phyloP scores from a whole-genome alignment of 2,888 invertebrate genomes.

The Malthinus flaveolus region DNA sequence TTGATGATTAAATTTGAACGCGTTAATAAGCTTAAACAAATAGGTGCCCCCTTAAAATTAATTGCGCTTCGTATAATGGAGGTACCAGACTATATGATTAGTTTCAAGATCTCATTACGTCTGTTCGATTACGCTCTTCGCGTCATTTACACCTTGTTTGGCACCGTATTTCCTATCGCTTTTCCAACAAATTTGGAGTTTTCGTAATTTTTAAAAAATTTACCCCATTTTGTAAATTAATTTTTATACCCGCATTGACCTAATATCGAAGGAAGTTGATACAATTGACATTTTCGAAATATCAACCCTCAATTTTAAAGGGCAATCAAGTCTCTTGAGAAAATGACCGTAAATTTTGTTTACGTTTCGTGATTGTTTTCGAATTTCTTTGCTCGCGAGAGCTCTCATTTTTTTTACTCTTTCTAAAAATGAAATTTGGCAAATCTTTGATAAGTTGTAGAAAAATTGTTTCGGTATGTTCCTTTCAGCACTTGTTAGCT shows the following conservation, averaged over 20 bases:
- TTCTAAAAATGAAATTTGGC: too few species aligned
- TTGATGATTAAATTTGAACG: not conserved
- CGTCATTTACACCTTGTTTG: conserved; percentile 22
- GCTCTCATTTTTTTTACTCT: too few species aligned
- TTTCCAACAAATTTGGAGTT: not conserved
- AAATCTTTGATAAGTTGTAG: too few species aligned
- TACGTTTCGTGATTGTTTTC: too few species aligned
- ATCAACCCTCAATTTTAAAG: conserved; percentile 12
- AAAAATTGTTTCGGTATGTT: too few species aligned
- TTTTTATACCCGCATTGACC: too few species aligned
- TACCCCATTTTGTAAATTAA: too few species aligned
- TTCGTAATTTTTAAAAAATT: not conserved
- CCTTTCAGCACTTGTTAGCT: too few species aligned
- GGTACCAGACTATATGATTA: conserved; percentile 24
- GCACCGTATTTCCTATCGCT: conserved; percentile 1
- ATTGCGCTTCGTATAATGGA: conserved; percentile 16
- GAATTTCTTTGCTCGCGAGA: too few species aligned
- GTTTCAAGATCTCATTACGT: conserved; percentile 27
- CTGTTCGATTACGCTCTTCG: conserved; percentile 22
- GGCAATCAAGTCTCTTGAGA: conserved; percentile 12
- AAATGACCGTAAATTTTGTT: conserved; percentile 5
- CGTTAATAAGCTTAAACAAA: conserved; percentile 3
- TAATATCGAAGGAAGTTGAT: too few species aligned
- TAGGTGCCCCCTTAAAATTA: not conserved
- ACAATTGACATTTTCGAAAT: conserved; percentile 18